Evolutionary conservation across 2,797 vertebrate genomes (phyloP), one percentile per base, ranked within the genome.

Genomic region (Sebastes ruberrimus): DNA sequence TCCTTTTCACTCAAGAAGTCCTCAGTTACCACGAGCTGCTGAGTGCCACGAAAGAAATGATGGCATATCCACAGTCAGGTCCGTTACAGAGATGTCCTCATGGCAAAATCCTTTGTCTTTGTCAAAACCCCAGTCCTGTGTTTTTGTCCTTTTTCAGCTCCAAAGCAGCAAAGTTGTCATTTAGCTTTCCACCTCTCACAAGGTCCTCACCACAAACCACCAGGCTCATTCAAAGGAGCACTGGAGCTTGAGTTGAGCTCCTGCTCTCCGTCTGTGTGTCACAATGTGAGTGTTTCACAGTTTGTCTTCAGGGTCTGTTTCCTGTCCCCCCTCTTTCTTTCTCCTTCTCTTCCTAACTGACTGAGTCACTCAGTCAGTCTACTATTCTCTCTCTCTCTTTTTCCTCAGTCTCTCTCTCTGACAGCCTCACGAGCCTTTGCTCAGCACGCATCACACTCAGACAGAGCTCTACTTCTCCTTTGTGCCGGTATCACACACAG

Each of bases 401-500:
- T 0, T 74, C 68, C 30, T 53, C 65, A 28, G 59, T 82, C 74
- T 38, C 11, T 60, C 33, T 27, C 81, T 87, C 77, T 52, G 79
- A 80, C 82, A 83, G 90, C 84, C 83, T 83, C 22, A 18, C 69
- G 10, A 82, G 64, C 66, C 77, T 86, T 42, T 69, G 71, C 90
- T 82, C 84, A 7, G 67, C 87, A 60, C 70, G 57, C 66, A 80
- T 38, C 84, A 28, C 16, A 60, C 86, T 77, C 81, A 69, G 63
- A 14, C 73, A 33, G 61, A 72, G 81, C 67, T 83, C 55, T n/a
- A 57, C 81, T 91, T 81, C 90, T 93, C 76, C 87, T 92, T 94
- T 93, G 94, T 91, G 86, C 79, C 72, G 60, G 62, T 75, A 22
- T 56, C 33, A 30, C 83, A 90, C 33, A 30, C 83, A 90, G 83